These are phyloP conservation scores for Sphecodes monilicornis DNA, from an alignment of 2,888 invertebrate species.

Conservation along the genomic window DNA sequence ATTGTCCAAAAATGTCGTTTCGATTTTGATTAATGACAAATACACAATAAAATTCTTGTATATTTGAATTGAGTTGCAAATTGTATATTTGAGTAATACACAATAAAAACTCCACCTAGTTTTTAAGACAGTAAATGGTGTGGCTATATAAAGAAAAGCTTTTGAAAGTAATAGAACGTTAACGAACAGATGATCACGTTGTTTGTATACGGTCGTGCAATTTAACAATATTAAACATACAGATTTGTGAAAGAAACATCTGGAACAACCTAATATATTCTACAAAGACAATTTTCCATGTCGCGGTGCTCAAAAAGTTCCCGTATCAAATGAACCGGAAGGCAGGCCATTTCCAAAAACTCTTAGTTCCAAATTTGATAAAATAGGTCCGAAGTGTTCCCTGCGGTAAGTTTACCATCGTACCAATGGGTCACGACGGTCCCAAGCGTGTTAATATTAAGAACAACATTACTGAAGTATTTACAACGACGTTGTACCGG, in stretches of 20 bases:
- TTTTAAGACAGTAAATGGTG: too few relatives aligned
- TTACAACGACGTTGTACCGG: background rate
- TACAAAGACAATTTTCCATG: background rate
- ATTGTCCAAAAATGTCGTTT: too few relatives aligned
- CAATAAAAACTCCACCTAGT: too few relatives aligned
- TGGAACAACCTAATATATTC: background rate
- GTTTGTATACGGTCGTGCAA: background rate
- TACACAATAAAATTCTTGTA: too few relatives aligned
- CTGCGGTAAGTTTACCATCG: background rate
- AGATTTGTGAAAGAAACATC: background rate
- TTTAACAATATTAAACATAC: background rate
- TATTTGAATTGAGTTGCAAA: too few relatives aligned
- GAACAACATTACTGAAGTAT: background rate
- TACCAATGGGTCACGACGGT: background rate
- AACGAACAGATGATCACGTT: too few relatives aligned
- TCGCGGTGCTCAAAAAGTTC: background rate
- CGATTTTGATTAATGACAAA: too few relatives aligned
- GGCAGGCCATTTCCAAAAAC: background rate
- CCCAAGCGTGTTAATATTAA: background rate
- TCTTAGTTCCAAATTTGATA: background rate
- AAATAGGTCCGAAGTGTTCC: background rate
- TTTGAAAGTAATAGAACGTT: too few relatives aligned
- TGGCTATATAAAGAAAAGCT: too few relatives aligned
- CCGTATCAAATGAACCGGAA: background rate
- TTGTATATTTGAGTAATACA: too few relatives aligned